Evolutionary conservation across 1,140 invertebrate genomes (phyloP).

Genomic region (Drosophila dunni): DNA sequence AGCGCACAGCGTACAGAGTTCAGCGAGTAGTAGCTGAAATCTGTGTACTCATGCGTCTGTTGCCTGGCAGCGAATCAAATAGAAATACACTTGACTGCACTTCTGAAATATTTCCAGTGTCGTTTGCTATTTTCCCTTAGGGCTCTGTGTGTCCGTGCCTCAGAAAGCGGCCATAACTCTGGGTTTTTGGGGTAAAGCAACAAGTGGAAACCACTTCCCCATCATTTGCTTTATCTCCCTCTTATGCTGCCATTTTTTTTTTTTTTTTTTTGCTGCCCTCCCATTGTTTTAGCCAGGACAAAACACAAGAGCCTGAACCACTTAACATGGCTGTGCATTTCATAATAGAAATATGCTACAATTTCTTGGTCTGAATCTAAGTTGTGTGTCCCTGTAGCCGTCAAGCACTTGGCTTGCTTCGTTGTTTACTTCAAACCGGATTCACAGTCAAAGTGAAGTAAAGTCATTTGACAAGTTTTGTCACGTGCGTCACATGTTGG

Average conservation of each 20-base stretch:
- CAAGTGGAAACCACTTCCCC: conserved; percentile 27
- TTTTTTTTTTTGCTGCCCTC: conserved; percentile 2
- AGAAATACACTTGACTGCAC: conserved; percentile 61
- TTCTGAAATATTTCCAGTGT: conserved; percentile 51
- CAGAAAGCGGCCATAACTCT: conserved; percentile 55
- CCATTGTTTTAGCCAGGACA: conserved; percentile 34
- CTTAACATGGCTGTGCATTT: conserved; percentile 44
- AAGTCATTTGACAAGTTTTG: conserved; percentile 83
- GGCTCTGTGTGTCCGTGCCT: conserved; percentile 16
- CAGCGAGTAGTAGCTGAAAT: conserved; percentile 24
- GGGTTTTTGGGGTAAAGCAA: conserved; percentile 16
- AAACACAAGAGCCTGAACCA: conserved; percentile 24
- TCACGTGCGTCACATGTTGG: conserved; percentile 81
- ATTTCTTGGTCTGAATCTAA: conserved; percentile 4
- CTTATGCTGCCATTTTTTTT: neutral
- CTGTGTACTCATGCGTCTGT: conserved; percentile 30
- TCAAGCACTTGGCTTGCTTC: conserved; percentile 15
- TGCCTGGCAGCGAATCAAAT: conserved; percentile 49
- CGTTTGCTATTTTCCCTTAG: conserved; percentile 23
- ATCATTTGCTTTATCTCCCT: neutral
- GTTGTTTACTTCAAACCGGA: conserved; percentile 60
- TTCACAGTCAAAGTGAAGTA: conserved; percentile 69
- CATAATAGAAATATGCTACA: conserved; percentile 48
- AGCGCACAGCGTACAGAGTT: neutral
- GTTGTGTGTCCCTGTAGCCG: neutral